phyloP scores from a whole-genome alignment of 2,113 vertebrate genomes.

The Fregata magnificens region DNA sequence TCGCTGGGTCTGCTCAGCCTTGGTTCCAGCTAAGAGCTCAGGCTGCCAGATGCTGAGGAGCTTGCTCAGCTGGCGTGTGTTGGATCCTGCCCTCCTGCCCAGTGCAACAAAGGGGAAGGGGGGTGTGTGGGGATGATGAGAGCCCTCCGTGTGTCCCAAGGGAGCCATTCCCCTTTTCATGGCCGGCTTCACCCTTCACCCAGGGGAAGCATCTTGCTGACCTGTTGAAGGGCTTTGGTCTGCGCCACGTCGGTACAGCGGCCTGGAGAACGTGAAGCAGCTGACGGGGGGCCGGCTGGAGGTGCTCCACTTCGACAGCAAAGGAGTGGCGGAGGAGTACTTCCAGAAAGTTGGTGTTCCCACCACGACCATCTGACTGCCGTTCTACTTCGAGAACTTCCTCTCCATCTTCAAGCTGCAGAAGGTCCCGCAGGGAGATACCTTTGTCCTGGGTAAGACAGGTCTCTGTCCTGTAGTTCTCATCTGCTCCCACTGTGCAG shows the following conservation, averaged over 20 bases:
- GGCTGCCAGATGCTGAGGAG: background rate
- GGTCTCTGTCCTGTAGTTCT: background rate
- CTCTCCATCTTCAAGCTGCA: conserved; percentile 60
- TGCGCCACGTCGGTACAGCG: conserved; percentile 55
- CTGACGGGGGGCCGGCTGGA: conserved; percentile 49
- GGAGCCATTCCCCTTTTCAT: background rate
- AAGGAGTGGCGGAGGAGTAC: conserved; percentile 70
- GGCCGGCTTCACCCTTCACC: background rate
- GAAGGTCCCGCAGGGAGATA: conserved; percentile 30
- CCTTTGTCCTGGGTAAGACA: conserved; percentile 61
- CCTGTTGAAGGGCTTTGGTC: conserved; percentile 48
- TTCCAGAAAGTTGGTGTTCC: conserved; percentile 42
- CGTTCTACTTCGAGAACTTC: conserved; percentile 72
- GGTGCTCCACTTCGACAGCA: conserved; percentile 70
- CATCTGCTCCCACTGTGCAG: background rate
- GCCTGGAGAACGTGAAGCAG: conserved; percentile 71
- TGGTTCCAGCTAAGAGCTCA: background rate
- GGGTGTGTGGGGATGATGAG: background rate
- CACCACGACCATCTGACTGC: conserved; percentile 51
- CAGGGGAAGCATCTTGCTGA: conserved; percentile 68
- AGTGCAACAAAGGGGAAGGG: background rate
- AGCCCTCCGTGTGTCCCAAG: accelerated
- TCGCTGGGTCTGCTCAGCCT: background rate
- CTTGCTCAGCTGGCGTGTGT: background rate
- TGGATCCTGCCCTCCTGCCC: background rate